phyloP scores from a whole-genome alignment of 1,140 invertebrate genomes.

The Drosophila pseudoobscura region DNA sequence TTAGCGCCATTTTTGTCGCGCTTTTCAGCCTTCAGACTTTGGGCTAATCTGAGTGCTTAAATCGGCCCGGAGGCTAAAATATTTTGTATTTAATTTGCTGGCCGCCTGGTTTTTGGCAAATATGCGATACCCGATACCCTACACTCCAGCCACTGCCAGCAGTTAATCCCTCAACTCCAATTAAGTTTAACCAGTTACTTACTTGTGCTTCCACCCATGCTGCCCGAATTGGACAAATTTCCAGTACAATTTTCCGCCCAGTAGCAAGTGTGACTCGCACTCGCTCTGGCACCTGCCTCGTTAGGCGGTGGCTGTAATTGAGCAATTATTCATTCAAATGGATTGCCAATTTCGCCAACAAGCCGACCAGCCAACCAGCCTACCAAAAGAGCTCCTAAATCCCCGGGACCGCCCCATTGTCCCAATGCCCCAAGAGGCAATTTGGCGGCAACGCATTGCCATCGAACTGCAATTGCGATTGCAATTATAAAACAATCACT shows the following conservation, averaged over 20 bases:
- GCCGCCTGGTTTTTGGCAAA: constrained; percentile 1
- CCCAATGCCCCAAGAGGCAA: constrained; percentile 60
- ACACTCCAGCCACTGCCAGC: too few relatives aligned
- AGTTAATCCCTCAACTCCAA: constrained; percentile 13
- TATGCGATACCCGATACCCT: neutral
- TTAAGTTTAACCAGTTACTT: constrained; percentile 35
- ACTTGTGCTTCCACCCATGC: constrained; percentile 31
- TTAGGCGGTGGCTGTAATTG: constrained; percentile 78
- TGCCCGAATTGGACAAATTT: constrained; percentile 59
- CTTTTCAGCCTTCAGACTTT: constrained; percentile 41
- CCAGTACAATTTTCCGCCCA: constrained; percentile 65
- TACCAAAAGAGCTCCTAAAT: constrained; percentile 15
- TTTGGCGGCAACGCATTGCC: constrained; percentile 50
- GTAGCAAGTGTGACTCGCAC: constrained; percentile 51
- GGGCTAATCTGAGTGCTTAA: constrained; percentile 58
- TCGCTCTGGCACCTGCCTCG: constrained; percentile 8
- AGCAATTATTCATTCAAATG: constrained; percentile 83
- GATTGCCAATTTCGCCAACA: constrained; percentile 76
- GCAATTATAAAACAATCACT: constrained; percentile 83
- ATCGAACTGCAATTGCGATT: constrained; percentile 83
- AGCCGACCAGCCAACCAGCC: constrained; percentile 61
- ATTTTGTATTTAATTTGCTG: constrained; percentile 53
- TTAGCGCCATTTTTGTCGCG: constrained; percentile 81
- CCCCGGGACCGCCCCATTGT: constrained; percentile 5
- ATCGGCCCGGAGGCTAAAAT: constrained; percentile 46